These are phyloP conservation scores for Grapholita molesta DNA, from an alignment of 1,140 invertebrate genomes.

Conservation along the genomic window DNA sequence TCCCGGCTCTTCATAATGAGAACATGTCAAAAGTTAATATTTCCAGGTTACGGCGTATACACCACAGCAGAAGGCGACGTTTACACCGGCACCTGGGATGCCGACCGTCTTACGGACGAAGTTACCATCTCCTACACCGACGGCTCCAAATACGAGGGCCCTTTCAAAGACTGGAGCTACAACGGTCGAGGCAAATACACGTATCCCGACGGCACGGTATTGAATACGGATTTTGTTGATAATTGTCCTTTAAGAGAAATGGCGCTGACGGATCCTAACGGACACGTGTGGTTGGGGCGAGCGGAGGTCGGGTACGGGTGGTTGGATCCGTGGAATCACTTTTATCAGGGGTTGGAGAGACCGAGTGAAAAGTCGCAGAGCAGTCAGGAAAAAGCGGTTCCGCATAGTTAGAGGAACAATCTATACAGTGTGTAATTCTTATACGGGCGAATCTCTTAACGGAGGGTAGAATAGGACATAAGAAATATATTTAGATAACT, in stretches of 20 bases:
- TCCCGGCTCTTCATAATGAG: no score
- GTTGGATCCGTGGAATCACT: slow-evolving; percentile 47
- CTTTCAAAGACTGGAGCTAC: slow-evolving; percentile 56
- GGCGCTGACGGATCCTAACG: slow-evolving; percentile 53
- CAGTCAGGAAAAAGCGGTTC: not conserved
- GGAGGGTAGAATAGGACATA: no score
- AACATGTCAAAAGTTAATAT: not conserved
- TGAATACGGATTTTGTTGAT: slow-evolving; percentile 46
- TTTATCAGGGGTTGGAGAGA: slow-evolving; percentile 35
- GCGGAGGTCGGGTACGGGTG: slow-evolving; percentile 53
- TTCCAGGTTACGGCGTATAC: slow-evolving; percentile 58
- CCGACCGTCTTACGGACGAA: slow-evolving; percentile 45
- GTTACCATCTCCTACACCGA: slow-evolving; percentile 46
- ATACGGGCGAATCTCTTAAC: no score
- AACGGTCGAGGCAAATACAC: slow-evolving; percentile 44
- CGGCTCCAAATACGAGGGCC: slow-evolving; percentile 51
- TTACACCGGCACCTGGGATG: slow-evolving; percentile 57
- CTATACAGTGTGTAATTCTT: not conserved
- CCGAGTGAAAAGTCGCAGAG: slow-evolving; percentile 19
- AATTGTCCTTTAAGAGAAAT: slow-evolving; percentile 45
- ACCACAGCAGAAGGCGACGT: slow-evolving; percentile 64
- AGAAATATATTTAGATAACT: no score
- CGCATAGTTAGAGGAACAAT: not conserved
- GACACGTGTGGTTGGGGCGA: slow-evolving; percentile 53
- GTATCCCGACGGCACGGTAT: slow-evolving; percentile 51